Conservation (phyloP, 2,113 vertebrate species). For the Tragelaphus strepsiceros region DNA sequence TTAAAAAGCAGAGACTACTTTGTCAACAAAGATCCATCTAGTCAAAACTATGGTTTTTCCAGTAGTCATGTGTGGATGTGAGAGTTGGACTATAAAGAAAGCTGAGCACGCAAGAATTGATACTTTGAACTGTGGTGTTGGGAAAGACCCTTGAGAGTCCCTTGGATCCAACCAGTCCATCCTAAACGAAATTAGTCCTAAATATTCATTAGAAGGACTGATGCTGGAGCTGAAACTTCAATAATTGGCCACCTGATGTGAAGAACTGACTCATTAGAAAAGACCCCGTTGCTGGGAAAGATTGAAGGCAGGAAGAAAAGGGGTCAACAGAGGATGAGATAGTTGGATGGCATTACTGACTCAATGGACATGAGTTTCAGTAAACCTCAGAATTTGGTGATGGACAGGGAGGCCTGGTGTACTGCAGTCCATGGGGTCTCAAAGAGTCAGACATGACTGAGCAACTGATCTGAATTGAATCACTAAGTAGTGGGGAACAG, state of each 20-base stretch:
- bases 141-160: background rate
- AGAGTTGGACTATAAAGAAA: background rate
- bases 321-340: background rate
- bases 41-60: background rate
- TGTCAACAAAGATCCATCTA: background rate
- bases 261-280: background rate
- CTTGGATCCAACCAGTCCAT: background rate
- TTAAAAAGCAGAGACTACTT: background rate
- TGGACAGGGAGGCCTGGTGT: background rate
- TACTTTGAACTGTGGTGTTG: background rate
- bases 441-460: accelerated
- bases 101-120: background rate
- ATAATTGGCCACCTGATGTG: background rate
- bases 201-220: background rate
- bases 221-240: background rate
- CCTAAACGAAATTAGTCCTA: background rate
- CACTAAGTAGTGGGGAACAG: background rate
- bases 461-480: background rate
- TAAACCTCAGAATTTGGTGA: background rate
- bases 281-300: background rate
- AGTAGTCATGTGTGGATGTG: background rate
- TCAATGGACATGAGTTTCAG: background rate
- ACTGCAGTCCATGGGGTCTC: background rate
- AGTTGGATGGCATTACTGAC: background rate
- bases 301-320: background rate